Evolutionary conservation across 1,140 invertebrate species (phyloP), one percentile per base, ranked within the genome.

Genomic region (Pogonomyrmex californicus): DNA sequence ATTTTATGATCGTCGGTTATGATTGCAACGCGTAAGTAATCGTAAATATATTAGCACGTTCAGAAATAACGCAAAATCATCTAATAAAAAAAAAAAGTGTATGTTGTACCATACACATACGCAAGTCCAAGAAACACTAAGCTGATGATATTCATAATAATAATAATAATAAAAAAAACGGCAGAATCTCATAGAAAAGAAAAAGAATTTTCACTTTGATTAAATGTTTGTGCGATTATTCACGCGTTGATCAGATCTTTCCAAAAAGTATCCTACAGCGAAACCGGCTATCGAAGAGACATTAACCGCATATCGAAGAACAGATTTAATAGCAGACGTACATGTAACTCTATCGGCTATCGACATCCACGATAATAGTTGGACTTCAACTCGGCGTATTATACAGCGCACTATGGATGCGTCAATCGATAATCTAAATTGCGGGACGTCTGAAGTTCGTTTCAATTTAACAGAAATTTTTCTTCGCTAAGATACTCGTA

Each of bases 21-120:
- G 62, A 77, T 63, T 62, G n/a, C 49, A 75, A 77, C 71, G 56
- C 47, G 41, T 85, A 86, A 47, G 75, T 87, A 66, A n/a, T 89
- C n/a, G 75, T 88, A 56, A 17, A 23, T 68, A 58, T 49, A 6
- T 38, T 73, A 36, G 1, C 12, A 17, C 44, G 23, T 9, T 77
- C 9, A 54, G 17, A 23, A 66, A 66, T 23, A 47, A 12, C 9
- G 14, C 38, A 10, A 68, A 65, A 81, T 17, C 14, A 17, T n/a
- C 38, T 77, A 5, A n/a, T 51, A 5, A 47, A 66, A n/a, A 62
- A 77, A 3, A 88, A 60, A 56, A 71, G 5, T 83, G 23, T 30
- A 2, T 44, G 33, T 23, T 33, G 2, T 4, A 30, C 6, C 9
- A 17, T 63, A 44, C 12, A 47, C 14, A 77, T n/a, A 60, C n/a